Evolutionary conservation across 1,140 invertebrate genomes (phyloP), one percentile per base, ranked within the genome.

Genomic region (Leptopilina clavipes): DNA sequence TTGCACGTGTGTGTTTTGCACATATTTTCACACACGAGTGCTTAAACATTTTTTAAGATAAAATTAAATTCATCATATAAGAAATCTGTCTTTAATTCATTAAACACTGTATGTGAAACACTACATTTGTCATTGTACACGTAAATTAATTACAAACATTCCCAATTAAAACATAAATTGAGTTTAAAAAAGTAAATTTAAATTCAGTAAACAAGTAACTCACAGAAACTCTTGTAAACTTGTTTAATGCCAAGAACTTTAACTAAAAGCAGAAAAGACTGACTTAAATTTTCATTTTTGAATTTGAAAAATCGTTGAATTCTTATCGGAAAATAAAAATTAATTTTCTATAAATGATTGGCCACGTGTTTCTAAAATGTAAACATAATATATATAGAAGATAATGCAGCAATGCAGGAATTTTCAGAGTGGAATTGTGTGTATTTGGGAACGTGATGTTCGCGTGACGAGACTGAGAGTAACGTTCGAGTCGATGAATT

Each of bases 401-500:
- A 52, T 17, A 52, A 52, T 52, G 48, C 48, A 52, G 12, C 48
- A 17, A 17, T 52, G 48, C 17, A 17, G 48, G 48, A 17, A 52
- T 52, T 52, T n/a, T 52, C 48, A 17, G 48, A 52, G 48, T 52
- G 48, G 48, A 52, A 52, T 52, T 52, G 48, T 52, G 48, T 52
- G 48, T 52, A 52, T 52, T 52, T 52, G 48, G 48, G 48, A 52
- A 52, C 14, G 48, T 52, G 48, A 52, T 52, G 48, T 52, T 52
- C 48, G 59, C 40, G 40, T 54, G 72, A 59, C 40, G 40, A 74
- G 78, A 43, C 72, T 52, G 70, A 77, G 44, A 52, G 73, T 45
- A 72, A 77, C 76, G 77, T 81, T 78, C 79, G 81, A 65, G 59
- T 72, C 78, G 78, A 81, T 81, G 78, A 81, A 79, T 83, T 73